These are phyloP conservation scores for Ceriagrion tenellum DNA, from an alignment of 2,888 invertebrate genomes.

Conservation along the genomic window DNA sequence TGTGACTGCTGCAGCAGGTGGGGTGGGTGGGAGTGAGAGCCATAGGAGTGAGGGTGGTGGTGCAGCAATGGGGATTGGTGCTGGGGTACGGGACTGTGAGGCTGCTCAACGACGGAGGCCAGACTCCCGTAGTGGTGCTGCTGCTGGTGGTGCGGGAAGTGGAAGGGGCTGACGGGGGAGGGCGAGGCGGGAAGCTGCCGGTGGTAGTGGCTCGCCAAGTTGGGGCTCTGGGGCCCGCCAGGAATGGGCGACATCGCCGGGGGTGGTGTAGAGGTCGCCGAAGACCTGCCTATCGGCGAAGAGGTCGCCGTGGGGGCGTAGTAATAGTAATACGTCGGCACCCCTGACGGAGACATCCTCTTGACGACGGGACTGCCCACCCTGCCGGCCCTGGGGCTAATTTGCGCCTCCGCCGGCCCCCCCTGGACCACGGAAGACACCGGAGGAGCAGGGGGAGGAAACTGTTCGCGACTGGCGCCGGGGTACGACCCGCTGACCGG, in stretches of 20 bases:
- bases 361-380: slow-evolving; percentile 21
- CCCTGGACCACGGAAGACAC: not conserved
- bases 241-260: slow-evolving; percentile 43
- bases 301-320: slow-evolving; percentile 35
- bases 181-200: slow-evolving; percentile 41
- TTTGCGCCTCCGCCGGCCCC: not conserved
- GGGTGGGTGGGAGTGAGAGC: not conserved
- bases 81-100: not conserved
- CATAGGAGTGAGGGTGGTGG: not conserved
- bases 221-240: slow-evolving; percentile 64
- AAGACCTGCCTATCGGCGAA: not conserved
- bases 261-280: slow-evolving; percentile 28
- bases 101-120: not conserved
- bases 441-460: not conserved
- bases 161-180: slow-evolving; percentile 24
- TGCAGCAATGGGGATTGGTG: not conserved
- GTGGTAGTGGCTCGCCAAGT: slow-evolving; percentile 14
- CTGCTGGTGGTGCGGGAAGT: not conserved
- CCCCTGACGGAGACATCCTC: slow-evolving; percentile 47
- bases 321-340: slow-evolving; percentile 51
- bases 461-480: slow-evolving; percentile 4
- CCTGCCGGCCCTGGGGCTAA: not conserved
- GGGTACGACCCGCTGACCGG: not conserved
- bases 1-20: slow-evolving; percentile 36
- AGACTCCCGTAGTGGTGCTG: not conserved